A percentile compares a stretch with the other conserved stretches of the same genome.
These are phyloP conservation scores for Macrosoma leucophasiata DNA, from an alignment of 2,888 invertebrate genomes.

Conservation along the genomic window DNA sequence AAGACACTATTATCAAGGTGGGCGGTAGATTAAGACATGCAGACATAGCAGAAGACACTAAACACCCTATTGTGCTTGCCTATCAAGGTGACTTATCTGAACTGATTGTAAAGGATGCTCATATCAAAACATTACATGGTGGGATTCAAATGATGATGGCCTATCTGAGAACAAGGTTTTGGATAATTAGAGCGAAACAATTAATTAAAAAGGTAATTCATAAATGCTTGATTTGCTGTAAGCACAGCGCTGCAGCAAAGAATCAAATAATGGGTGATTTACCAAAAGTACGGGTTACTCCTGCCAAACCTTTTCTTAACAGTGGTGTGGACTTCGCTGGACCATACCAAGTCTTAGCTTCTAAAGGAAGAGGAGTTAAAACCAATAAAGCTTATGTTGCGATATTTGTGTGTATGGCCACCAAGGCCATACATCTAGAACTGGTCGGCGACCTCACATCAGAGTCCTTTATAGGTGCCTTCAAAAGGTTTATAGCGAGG, in stretches of 20 bases:
- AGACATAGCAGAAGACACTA: background rate
- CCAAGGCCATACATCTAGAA: slow-evolving; percentile 20
- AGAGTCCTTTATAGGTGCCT: slow-evolving; percentile 19
- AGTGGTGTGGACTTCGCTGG: slow-evolving; percentile 22
- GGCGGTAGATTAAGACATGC: slow-evolving; percentile 20
- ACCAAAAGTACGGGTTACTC: slow-evolving; percentile 12
- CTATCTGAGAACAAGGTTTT: slow-evolving; percentile 8
- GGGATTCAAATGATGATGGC: slow-evolving; percentile 5
- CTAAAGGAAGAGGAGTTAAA: slow-evolving; percentile 14
- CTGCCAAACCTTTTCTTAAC: slow-evolving; percentile 10
- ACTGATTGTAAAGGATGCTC: slow-evolving; percentile 12
- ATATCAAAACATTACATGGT: slow-evolving; percentile 4
- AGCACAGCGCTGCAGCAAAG: slow-evolving; percentile 1
- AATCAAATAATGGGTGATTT: slow-evolving; percentile 17
- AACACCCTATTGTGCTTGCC: slow-evolving; percentile 20
- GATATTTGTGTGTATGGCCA: slow-evolving; percentile 18
- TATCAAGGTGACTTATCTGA: slow-evolving; percentile 9
- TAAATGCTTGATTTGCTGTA: slow-evolving; percentile 13
- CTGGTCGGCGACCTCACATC: slow-evolving; percentile 19
- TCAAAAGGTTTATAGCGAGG: slow-evolving; percentile 22
- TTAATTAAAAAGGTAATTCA: slow-evolving; percentile 5
- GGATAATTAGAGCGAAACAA: slow-evolving; percentile 11
- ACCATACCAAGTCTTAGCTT: slow-evolving; percentile 11
- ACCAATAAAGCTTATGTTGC: slow-evolving; percentile 9
- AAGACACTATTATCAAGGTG: slow-evolving; percentile 23